Evolutionary conservation across 1,140 invertebrate species (phyloP).

Genomic region (Streblospio benedicti): DNA sequence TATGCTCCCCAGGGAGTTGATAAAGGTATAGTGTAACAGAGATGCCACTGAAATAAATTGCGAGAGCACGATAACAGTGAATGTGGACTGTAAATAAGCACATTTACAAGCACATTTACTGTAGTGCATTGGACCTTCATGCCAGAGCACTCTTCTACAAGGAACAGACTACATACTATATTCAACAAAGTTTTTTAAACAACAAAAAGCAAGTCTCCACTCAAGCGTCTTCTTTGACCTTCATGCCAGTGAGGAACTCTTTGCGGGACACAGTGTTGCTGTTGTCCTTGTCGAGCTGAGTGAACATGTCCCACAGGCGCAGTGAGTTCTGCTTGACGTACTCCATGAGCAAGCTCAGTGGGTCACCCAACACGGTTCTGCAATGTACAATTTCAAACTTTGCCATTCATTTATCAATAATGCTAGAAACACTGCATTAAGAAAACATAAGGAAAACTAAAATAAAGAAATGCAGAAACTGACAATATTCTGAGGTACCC

Average conservation of each 20-base stretch:
- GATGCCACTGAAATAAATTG: not conserved
- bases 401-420: too few relatives aligned
- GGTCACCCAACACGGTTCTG: too few relatives aligned
- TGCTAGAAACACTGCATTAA: too few relatives aligned
- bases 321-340: not conserved
- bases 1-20: too few relatives aligned
- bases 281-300: slow-evolving; percentile 4
- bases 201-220: too few relatives aligned
- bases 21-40: too few relatives aligned
- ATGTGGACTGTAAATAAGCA: not conserved
- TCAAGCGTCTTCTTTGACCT: too few relatives aligned
- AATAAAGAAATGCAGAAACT: too few relatives aligned
- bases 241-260: not conserved
- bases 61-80: not conserved
- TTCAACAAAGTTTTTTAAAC: not conserved
- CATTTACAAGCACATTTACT: not conserved
- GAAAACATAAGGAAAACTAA: too few relatives aligned
- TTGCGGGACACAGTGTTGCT: not conserved
- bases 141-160: not conserved
- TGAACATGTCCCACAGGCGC: not conserved
- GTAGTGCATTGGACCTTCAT: not conserved
- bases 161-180: not conserved
- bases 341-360: not conserved
- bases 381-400: too few relatives aligned
- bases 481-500: too few relatives aligned